Evolutionary conservation across 2,797 vertebrate species (phyloP).

Genomic region (Typhlichthys eigenmanni): DNA sequence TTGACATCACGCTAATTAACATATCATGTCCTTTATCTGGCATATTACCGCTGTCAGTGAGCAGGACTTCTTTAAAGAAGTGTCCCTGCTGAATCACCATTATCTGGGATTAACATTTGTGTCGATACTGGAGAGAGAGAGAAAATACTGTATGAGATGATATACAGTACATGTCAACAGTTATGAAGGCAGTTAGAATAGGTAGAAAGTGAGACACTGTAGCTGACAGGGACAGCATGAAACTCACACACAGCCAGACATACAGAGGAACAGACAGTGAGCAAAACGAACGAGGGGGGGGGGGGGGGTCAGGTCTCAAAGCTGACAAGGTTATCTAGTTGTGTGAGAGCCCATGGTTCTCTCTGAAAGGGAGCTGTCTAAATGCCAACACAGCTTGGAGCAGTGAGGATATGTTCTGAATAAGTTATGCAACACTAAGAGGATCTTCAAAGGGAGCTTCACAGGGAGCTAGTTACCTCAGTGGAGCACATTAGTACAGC

Average conservation of each 20-base stretch:
- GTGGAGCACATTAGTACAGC: slow-evolving; percentile 6
- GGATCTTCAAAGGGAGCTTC: slow-evolving; percentile 11
- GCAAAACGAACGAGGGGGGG: slow-evolving; percentile 1
- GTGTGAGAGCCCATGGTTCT: slow-evolving; percentile 27
- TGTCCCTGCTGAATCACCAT: slow-evolving; percentile 15
- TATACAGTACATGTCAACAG: slow-evolving; percentile 11
- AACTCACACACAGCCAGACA: slow-evolving; percentile 1
- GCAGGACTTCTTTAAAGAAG: not conserved
- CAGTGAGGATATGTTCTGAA: slow-evolving; percentile 38
- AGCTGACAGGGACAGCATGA: slow-evolving; percentile 12
- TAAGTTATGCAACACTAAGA: slow-evolving; percentile 41
- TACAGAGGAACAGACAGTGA: not conserved
- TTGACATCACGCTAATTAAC: not conserved
- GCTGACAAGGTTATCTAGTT: slow-evolving; percentile 54
- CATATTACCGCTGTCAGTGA: not conserved
- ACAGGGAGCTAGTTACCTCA: slow-evolving; percentile 22
- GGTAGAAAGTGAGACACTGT: slow-evolving; percentile 7
- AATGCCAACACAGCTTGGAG: slow-evolving; percentile 52
- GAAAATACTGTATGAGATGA: slow-evolving; percentile 14
- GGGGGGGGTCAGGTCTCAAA: slow-evolving; percentile 21
- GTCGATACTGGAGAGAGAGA: not conserved
- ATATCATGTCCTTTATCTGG: slow-evolving; percentile 1
- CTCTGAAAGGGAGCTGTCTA: slow-evolving; percentile 47
- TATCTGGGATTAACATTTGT: slow-evolving; percentile 21
- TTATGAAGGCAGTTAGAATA: not conserved